phyloP scores from a whole-genome alignment of 2,113 vertebrate species.

The Solenodon paradoxus region DNA sequence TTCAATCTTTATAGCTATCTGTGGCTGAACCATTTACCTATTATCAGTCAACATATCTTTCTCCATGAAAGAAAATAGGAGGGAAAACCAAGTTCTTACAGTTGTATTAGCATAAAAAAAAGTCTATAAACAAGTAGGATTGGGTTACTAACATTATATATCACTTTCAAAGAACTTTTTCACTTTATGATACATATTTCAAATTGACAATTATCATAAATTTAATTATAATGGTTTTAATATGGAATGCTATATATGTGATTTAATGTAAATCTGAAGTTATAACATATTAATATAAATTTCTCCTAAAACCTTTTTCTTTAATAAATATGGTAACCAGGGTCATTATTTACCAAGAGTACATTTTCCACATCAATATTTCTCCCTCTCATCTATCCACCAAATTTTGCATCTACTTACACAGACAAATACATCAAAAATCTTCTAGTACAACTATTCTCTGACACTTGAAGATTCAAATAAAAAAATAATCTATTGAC shows the following conservation, averaged over 20 bases:
- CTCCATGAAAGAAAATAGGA: background rate
- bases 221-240: background rate
- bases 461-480: background rate
- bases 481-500: background rate
- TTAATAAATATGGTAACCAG: background rate
- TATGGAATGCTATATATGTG: background rate
- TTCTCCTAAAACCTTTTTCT: background rate
- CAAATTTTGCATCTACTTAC: background rate
- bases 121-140: background rate
- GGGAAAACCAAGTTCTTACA: background rate
- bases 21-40: background rate
- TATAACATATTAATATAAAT: background rate
- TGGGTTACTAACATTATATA: background rate
- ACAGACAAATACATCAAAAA: background rate
- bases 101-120: background rate
- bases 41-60: background rate
- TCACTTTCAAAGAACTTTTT: background rate
- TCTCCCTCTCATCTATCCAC: background rate
- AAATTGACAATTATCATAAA: constrained; percentile 2
- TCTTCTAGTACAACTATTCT: background rate
- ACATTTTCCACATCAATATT: background rate
- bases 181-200: background rate
- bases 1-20: background rate
- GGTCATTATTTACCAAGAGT: background rate
- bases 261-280: background rate